These are phyloP conservation scores for Cossypha niveicapilla DNA, from an alignment of 2,797 vertebrate genomes.

Conservation along the genomic window DNA sequence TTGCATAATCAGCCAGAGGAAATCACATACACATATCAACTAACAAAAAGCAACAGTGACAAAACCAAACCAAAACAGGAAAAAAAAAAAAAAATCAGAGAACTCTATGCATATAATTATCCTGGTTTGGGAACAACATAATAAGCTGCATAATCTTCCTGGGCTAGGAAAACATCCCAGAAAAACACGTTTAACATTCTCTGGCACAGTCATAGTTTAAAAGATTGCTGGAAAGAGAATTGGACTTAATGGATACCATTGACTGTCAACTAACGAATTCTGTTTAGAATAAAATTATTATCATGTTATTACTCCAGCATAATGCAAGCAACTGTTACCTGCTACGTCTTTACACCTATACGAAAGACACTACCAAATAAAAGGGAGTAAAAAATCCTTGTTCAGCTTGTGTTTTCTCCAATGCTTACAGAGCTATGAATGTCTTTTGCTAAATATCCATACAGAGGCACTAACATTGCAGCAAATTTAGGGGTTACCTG, in stretches of 20 bases:
- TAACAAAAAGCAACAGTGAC: not conserved
- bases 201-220: not conserved
- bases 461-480: not conserved
- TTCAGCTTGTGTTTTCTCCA: not conserved
- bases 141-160: not conserved
- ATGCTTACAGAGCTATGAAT: not conserved
- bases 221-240: not conserved
- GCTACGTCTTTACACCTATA: not conserved
- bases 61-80: not conserved
- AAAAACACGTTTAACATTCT: not conserved
- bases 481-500: not conserved
- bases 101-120: not conserved
- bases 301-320: not conserved
- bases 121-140: not conserved
- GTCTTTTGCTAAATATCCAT: not conserved
- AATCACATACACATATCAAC: not conserved
- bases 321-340: not conserved
- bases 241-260: not conserved
- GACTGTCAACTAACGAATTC: not conserved
- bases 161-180: not conserved
- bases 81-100: not conserved
- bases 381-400: not conserved
- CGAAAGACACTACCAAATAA: not conserved
- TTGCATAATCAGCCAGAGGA: not conserved
- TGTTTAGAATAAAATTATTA: not conserved